These are phyloP conservation scores for Mirounga angustirostris DNA, from an alignment of 2,113 vertebrate genomes.

Conservation along the genomic window DNA sequence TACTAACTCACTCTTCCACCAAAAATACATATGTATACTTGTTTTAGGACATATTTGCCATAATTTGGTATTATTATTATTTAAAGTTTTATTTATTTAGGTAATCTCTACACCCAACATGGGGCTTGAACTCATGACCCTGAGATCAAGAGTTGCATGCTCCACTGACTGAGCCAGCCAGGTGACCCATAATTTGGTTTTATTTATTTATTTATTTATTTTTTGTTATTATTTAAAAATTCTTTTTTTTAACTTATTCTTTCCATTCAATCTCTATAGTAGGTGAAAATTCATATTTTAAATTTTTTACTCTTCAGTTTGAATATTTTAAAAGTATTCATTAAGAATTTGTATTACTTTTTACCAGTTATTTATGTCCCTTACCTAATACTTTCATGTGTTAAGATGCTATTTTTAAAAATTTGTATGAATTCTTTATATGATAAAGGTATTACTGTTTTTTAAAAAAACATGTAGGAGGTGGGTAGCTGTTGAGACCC, in stretches of 20 bases:
- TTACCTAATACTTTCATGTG: neutral
- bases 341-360: neutral
- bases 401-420: neutral
- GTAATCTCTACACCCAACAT: neutral
- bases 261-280: neutral
- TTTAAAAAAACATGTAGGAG: neutral
- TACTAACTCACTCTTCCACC: neutral
- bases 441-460: neutral
- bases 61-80: neutral
- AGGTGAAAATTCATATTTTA: neutral
- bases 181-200: neutral
- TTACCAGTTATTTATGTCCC: neutral
- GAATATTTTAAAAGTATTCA: neutral
- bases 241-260: neutral
- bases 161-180: neutral
- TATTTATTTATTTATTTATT: neutral
- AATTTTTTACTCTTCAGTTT: neutral
- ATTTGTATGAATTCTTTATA: neutral
- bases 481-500: neutral
- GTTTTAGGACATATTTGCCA: neutral
- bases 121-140: neutral
- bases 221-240: neutral
- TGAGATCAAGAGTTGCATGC: neutral
- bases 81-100: neutral
- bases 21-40: neutral